Evolutionary conservation across 2,797 vertebrate genomes (phyloP), one percentile per base, ranked within the genome.

Genomic region (Notoglanidium macrostoma): DNA sequence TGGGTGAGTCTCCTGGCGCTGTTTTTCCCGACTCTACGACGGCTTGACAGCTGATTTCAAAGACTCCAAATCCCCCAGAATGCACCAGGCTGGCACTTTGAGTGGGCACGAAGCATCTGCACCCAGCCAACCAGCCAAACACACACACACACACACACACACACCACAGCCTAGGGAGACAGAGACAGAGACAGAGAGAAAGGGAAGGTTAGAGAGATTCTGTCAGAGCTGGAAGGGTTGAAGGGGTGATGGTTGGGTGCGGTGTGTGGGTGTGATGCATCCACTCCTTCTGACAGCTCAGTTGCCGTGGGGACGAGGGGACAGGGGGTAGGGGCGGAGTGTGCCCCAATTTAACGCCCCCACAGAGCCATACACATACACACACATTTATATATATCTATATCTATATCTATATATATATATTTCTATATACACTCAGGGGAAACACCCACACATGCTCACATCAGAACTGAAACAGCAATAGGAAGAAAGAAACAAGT

Each of bases 1-100:
- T 93, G 95, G 93, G 95, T 95, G 93, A 92, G 93, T 95, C 94
- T 95, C 92, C 93, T 92, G 92, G 94, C 93, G 94, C 93, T 94
- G 94, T 88, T 89, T 85, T 89, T 86, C 89, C 63, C 88, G 77
- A 87, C 46, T 67, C 78, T 89, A 85, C 83, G 87, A 90, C 21
- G 84, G 83, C 70, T 91, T 95, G 95, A 96, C 94, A 95, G 94
- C 93, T 93, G 94, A 90, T 89, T 92, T 94, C 92, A 91, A 92
- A 91, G 90, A 86, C 83, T 89, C 84, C 74, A 90, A 90, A 91
- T 92, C 88, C 87, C 88, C 77, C 85, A 89, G 91, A 90, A 90
- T 89, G 86, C 63, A 85, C 84, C 89, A 84, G 89, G 81, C 90
- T 89, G 55, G 86, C 81, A 84, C 91, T 89, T 88, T 89, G 88